Percentiles rank a stretch among this genome's conserved stretches.
phyloP scores from a whole-genome alignment of 2,113 vertebrate species.

The Phocoena sinus region DNA sequence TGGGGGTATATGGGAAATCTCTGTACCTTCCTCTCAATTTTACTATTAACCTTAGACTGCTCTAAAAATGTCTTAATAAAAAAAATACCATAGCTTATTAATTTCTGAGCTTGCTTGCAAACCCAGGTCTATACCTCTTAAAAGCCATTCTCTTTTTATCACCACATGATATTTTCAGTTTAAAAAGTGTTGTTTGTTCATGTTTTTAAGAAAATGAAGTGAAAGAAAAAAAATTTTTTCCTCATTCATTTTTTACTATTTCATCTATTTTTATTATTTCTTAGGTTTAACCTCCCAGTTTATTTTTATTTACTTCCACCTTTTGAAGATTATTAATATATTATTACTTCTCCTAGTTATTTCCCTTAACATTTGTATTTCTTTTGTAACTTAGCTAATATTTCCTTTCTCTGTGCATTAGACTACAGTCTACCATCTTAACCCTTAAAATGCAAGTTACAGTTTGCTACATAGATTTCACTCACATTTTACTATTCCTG shows the following conservation, averaged over 20 bases:
- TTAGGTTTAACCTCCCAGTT: neutral
- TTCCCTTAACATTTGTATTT: neutral
- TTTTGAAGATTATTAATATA: neutral
- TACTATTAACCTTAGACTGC: neutral
- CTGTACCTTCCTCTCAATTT: neutral
- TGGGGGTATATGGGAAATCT: neutral
- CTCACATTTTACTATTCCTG: neutral
- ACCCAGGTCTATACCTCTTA: neutral
- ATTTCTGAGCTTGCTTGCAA: neutral
- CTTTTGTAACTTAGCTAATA: neutral
- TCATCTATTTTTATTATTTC: neutral
- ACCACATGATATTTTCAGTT: neutral
- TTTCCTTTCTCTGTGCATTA: neutral
- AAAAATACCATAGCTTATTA: neutral
- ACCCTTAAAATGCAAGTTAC: neutral
- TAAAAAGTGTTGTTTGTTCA: neutral
- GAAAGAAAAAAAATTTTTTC: neutral
- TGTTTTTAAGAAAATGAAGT: neutral
- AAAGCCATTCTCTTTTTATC: neutral
- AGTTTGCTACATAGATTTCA: neutral
- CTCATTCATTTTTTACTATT: neutral
- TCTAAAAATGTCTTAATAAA: neutral
- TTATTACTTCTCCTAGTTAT: neutral
- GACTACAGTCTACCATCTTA: neutral
- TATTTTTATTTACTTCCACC: neutral